A percentile compares a stretch with the other conserved stretches of the same genome.
phyloP scores from a whole-genome alignment of 2,797 vertebrate species.

The Sebastes ruberrimus region DNA sequence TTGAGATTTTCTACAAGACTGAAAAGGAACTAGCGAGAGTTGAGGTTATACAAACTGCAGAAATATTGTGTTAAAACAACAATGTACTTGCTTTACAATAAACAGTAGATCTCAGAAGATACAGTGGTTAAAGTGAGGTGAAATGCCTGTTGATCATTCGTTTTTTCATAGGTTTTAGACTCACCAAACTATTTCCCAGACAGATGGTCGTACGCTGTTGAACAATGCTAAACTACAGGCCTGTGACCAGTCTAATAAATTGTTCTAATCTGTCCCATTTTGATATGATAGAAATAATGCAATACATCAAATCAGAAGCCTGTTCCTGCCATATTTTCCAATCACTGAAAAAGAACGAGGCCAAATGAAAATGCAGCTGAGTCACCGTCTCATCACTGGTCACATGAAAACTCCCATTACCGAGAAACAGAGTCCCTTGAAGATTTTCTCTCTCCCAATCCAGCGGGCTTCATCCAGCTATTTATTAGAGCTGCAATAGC shows the following conservation, averaged over 20 bases:
- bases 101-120: not conserved
- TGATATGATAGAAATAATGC: not conserved
- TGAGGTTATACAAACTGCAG: not conserved
- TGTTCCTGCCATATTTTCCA: not conserved
- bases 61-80: not conserved
- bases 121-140: not conserved
- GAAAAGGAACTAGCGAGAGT: not conserved
- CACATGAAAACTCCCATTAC: constrained; percentile 6
- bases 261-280: not conserved
- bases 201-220: not conserved
- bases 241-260: not conserved
- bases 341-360: constrained; percentile 21
- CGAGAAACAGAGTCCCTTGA: not conserved
- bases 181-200: not conserved
- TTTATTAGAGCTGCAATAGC: constrained; percentile 24
- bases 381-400: constrained; percentile 4
- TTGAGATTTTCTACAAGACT: too few species aligned
- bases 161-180: not conserved
- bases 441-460: not conserved
- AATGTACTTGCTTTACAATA: not conserved
- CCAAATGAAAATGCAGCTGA: constrained; percentile 22
- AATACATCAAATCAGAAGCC: constrained; percentile 4
- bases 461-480: not conserved
- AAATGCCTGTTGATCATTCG: not conserved
- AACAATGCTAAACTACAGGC: not conserved